Percentiles rank a stretch among this genome's conserved stretches.
Conservation (phyloP, 1,140 invertebrate genomes). For the Drosophila triauraria region DNA sequence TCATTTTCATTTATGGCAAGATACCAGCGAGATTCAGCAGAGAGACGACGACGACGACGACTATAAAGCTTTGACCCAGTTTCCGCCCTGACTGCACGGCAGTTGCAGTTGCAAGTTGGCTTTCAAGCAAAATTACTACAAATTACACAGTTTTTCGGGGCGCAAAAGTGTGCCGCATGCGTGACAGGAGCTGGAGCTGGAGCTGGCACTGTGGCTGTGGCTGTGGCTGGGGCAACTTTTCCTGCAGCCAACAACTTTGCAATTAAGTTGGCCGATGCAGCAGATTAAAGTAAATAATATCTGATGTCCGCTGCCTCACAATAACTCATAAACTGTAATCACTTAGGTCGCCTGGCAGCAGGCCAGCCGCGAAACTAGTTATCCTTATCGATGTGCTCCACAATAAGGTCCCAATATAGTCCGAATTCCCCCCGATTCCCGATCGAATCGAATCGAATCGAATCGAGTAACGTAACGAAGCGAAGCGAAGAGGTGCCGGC, state of each 20-base stretch:
- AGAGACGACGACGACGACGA: conserved; percentile 5
- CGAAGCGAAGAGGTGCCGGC: conserved; percentile 15
- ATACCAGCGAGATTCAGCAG: conserved; percentile 37
- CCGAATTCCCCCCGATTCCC: conserved; percentile 16
- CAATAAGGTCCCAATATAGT: conserved; percentile 1
- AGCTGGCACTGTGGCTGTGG: not conserved
- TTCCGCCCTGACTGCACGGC: conserved; percentile 25
- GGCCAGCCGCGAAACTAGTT: conserved; percentile 60
- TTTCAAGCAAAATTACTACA: conserved; percentile 74
- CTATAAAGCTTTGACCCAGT: conserved; percentile 80
- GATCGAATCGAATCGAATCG: conserved; percentile 23
- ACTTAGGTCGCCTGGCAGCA: conserved; percentile 56
- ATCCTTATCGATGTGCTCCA: conserved; percentile 59
- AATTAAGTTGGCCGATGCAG: conserved; percentile 75
- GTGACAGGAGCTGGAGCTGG: conserved; percentile 47
- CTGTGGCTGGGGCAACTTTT: conserved; percentile 42
- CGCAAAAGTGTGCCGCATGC: conserved; percentile 82
- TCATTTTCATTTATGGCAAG: conserved; percentile 73
- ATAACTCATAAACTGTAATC: conserved; percentile 81
- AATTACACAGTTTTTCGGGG: conserved; percentile 77
- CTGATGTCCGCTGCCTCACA: conserved; percentile 53
- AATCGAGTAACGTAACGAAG: conserved; percentile 25
- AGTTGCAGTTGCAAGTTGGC: conserved; percentile 30
- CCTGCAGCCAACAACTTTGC: conserved; percentile 53
- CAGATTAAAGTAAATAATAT: conserved; percentile 83